Evolutionary conservation across 2,113 vertebrate species (phyloP).

Genomic region (Pseudois nayaur): DNA sequence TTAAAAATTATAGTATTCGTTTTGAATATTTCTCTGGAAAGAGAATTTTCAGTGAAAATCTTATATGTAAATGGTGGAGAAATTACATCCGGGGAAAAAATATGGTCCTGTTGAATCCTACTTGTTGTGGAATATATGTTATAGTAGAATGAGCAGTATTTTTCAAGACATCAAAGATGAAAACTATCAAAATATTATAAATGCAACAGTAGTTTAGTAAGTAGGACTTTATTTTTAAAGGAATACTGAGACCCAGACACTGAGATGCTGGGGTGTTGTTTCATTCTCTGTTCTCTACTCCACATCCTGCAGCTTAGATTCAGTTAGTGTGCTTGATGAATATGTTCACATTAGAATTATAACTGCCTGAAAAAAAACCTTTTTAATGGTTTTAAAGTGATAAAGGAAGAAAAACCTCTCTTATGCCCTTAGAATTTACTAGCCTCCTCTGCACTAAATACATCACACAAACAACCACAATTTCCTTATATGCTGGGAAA

Average conservation of each 20-base stretch:
- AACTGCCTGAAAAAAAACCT: neutral
- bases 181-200: slow-evolving; percentile 58
- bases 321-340: slow-evolving; percentile 70
- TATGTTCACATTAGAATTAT: slow-evolving; percentile 61
- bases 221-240: slow-evolving; percentile 18
- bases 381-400: slow-evolving; percentile 51
- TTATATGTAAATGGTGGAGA: slow-evolving; percentile 24
- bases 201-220: slow-evolving; percentile 61
- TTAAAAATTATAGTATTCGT: slow-evolving; percentile 40
- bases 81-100: slow-evolving; percentile 65
- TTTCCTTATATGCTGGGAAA: slow-evolving; percentile 51
- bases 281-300: slow-evolving; percentile 56
- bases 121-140: slow-evolving; percentile 40
- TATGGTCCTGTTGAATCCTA: slow-evolving; percentile 22
- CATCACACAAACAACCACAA: slow-evolving; percentile 51
- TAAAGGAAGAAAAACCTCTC: neutral
- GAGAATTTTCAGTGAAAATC: slow-evolving; percentile 61
- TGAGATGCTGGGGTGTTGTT: slow-evolving; percentile 47
- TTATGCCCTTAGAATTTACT: neutral
- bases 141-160: slow-evolving; percentile 56
- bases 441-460: slow-evolving; percentile 55
- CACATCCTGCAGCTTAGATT: slow-evolving; percentile 40
- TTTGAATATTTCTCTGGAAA: slow-evolving; percentile 63
- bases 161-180: slow-evolving; percentile 65
- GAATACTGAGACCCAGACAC: slow-evolving; percentile 43